These are phyloP conservation scores for Hydrocynus forskahlii DNA, from an alignment of 2,797 vertebrate species.

Conservation along the genomic window DNA sequence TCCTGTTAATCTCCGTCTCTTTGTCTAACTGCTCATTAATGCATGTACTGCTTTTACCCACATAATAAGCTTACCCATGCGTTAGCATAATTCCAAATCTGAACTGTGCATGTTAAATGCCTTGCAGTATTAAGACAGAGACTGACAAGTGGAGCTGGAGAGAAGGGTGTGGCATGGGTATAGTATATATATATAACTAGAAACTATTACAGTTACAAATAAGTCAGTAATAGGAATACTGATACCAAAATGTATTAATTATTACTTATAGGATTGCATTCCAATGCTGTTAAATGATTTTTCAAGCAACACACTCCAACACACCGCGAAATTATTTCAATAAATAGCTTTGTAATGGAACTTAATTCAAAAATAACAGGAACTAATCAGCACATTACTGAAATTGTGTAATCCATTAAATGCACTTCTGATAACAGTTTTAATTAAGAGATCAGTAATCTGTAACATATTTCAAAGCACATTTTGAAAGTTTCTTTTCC, in stretches of 20 bases:
- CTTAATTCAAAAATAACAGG: background rate
- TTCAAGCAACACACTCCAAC: background rate
- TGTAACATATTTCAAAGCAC: background rate
- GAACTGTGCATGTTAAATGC: no score
- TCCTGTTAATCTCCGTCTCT: no score
- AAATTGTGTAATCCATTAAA: constrained; percentile 15
- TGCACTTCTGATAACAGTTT: constrained; percentile 1
- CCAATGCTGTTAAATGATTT: background rate
- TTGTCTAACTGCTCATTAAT: no score
- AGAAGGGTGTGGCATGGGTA: no score
- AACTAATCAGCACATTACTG: constrained; percentile 13
- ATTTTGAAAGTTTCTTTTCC: constrained; percentile 4
- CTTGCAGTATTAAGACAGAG: no score
- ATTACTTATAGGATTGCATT: background rate
- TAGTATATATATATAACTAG: no score
- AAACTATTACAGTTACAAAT: background rate
- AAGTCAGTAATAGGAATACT: background rate
- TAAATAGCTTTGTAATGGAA: background rate
- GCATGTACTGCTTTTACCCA: no score
- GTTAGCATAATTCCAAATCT: no score
- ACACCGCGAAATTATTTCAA: background rate
- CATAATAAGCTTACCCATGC: no score
- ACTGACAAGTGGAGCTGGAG: no score
- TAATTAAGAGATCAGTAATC: constrained; percentile 29
- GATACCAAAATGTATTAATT: background rate